phyloP scores from a whole-genome alignment of 1,140 invertebrate genomes.

The Lerema accius region DNA sequence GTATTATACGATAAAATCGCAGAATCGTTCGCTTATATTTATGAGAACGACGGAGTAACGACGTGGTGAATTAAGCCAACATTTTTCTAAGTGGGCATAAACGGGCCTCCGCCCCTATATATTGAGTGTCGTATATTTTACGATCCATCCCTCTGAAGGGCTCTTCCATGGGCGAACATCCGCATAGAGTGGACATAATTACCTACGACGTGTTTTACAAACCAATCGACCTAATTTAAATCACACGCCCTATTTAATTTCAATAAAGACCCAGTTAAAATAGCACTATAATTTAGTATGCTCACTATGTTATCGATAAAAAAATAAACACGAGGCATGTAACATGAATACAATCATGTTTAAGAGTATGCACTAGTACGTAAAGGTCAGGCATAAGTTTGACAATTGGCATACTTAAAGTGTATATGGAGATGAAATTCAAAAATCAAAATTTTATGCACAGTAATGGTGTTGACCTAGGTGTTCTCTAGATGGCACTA shows the following conservation, averaged over 20 bases:
- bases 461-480: too few relatives aligned
- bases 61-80: conserved; percentile 78
- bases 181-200: conserved; percentile 73
- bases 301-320: too few relatives aligned
- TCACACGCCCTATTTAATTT: conserved; percentile 11
- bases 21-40: conserved; percentile 71
- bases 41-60: conserved; percentile 59
- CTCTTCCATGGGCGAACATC: conserved; percentile 61
- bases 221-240: conserved; percentile 57
- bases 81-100: conserved; percentile 79
- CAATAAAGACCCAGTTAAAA: conserved; percentile 15
- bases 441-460: too few relatives aligned
- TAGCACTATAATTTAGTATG: too few relatives aligned
- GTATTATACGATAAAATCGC: conserved; percentile 58
- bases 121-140: conserved; percentile 80
- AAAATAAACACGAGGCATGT: too few relatives aligned
- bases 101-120: conserved; percentile 72
- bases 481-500: too few relatives aligned
- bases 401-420: too few relatives aligned
- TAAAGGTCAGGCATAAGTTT: too few relatives aligned
- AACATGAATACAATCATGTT: too few relatives aligned
- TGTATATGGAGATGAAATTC: too few relatives aligned
- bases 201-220: conserved; percentile 70
- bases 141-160: conserved; percentile 70
- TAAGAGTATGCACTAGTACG: too few relatives aligned